phyloP scores from a whole-genome alignment of 2,888 invertebrate species.

The Magallana nippona region DNA sequence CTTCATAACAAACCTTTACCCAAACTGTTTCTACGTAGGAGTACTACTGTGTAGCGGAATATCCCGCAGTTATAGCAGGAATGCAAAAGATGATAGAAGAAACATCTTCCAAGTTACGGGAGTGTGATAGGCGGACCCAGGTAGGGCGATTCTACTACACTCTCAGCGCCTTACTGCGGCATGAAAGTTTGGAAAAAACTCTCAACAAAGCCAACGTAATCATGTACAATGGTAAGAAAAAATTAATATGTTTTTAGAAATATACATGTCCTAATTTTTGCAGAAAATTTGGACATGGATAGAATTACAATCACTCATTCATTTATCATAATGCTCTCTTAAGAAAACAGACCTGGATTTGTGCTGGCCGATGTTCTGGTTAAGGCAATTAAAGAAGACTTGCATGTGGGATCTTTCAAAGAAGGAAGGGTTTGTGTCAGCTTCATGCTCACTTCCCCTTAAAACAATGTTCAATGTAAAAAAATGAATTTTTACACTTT shows the following conservation, averaged over 20 bases:
- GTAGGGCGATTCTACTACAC: conserved; percentile 56
- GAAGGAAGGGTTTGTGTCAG: background rate
- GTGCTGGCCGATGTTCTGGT: background rate
- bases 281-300: too few relatives aligned
- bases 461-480: background rate
- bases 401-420: background rate
- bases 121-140: conserved; percentile 51
- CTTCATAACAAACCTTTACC: too few relatives aligned
- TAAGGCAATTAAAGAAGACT: background rate
- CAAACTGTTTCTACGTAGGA: conserved; percentile 36
- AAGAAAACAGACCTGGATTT: conserved; percentile 22
- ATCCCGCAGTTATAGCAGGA: conserved; percentile 49
- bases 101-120: conserved; percentile 43
- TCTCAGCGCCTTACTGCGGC: conserved; percentile 54
- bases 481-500: too few relatives aligned
- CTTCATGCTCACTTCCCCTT: too few relatives aligned
- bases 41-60: conserved; percentile 54
- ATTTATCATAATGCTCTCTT: background rate
- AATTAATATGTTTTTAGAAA: too few relatives aligned
- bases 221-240: conserved; percentile 53
- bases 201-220: conserved; percentile 51
- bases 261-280: too few relatives aligned
- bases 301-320: too few relatives aligned
- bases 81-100: conserved; percentile 49
- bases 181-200: conserved; percentile 44